Base-by-base conservation (phyloP, 2,113 vertebrate species). In the Corapipo altera region DNA sequence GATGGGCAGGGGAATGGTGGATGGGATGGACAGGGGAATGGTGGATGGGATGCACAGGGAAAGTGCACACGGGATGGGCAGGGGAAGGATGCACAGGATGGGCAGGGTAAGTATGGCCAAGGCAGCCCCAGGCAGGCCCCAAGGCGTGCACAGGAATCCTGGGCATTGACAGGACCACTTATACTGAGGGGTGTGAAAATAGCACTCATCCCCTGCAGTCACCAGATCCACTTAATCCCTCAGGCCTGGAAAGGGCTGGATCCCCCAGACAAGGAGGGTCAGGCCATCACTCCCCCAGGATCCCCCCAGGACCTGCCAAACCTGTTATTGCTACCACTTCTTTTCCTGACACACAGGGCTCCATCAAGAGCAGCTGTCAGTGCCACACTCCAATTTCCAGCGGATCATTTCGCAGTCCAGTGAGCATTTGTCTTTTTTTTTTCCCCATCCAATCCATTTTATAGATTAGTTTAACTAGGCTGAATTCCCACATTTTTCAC, bases 401-500 rank as follows among this genome's bases (percentile, higher is more conserved):
- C 2, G 0, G 48, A 91, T 89, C 84, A 80, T 94, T 96, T 95
- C 18, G 8, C 86, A 96, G 72, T 27, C 64, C 72, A 91, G 62
- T 61, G 59, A 96, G 37, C 66, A 46, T 84, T 93, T 86, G 24
- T 27, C 32, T 49, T 51, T 58, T 62, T 46, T 43, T 35, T 51
- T 37, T 2, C 8, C n/a, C 61, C 8, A 1, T 61, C 30, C 58
- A 93, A 88, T 92, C 86, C 54, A 77, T 94, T 41, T 89, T 73
- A 74, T 7, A 65, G 67, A 89, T 77, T 54, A 73, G 91, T 90
- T 83, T 76, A 94, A 89, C 86, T 73, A 91, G 75, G 59, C 72
- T 94, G 79, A 92, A 92, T 83, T 61, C 17, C 64, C 79, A n/a
- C 64, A 84, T 96, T 94, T 94, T 92, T 86, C 83, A 86, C 10